Conservation (phyloP, 2,797 vertebrate genomes). For the Trichosurus vulpecula region DNA sequence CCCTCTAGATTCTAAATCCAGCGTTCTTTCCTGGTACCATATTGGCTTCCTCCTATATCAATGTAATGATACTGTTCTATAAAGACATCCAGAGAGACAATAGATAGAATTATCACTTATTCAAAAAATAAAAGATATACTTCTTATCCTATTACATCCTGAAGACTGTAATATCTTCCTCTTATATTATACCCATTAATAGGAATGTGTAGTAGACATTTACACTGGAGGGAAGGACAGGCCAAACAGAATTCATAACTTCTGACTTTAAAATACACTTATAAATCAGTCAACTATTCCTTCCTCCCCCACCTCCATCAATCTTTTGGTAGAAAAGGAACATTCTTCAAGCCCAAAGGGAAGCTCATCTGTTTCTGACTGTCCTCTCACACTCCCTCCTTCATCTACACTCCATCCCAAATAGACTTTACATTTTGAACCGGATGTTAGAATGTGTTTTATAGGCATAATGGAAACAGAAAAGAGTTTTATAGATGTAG, state of each 20-base stretch:
- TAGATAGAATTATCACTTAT: constrained; percentile 23
- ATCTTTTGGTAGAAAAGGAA: neutral
- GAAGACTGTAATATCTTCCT: neutral
- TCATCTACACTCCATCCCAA: neutral
- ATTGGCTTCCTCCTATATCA: neutral
- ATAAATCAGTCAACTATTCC: neutral
- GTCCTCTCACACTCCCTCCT: neutral
- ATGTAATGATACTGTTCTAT: constrained; percentile 2
- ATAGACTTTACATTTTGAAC: neutral
- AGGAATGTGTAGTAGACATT: neutral
- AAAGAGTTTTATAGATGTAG: neutral
- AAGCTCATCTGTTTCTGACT: neutral
- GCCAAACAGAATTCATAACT: neutral
- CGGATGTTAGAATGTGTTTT: neutral
- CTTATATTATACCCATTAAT: neutral
- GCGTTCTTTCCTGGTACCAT: neutral
- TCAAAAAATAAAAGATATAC: constrained; percentile 18
- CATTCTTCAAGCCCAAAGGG: neutral
- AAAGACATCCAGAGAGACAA: constrained; percentile 11
- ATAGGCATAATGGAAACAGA: neutral
- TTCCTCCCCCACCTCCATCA: neutral
- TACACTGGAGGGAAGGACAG: constrained; percentile 4
- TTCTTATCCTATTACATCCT: neutral
- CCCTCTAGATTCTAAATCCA: neutral
- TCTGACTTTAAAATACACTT: neutral